A percentile compares a stretch with the other conserved stretches of the same genome.
Evolutionary conservation across 1,140 invertebrate species (phyloP).

Genomic region (Batillaria attramentaria): DNA sequence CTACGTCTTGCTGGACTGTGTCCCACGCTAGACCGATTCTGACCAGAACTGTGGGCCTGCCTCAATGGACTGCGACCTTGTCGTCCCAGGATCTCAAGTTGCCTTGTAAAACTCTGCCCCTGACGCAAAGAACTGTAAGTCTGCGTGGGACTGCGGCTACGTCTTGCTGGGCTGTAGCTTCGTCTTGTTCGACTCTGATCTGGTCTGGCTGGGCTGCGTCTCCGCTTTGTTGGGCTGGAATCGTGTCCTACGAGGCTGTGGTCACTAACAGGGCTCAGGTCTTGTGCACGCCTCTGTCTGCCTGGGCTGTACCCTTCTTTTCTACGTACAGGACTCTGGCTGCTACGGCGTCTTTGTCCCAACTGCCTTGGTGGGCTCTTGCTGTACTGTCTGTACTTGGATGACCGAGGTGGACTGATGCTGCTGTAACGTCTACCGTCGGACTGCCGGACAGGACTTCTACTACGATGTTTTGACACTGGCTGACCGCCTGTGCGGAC

Average conservation of each 20-base stretch:
- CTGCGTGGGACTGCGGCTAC: background rate
- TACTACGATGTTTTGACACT: background rate
- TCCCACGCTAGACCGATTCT: background rate
- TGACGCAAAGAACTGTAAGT: too few species aligned
- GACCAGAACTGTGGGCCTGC: background rate
- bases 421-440: constrained; percentile 4
- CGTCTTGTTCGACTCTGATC: background rate
- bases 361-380: background rate
- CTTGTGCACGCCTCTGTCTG: constrained; percentile 8
- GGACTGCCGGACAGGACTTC: constrained; percentile 6
- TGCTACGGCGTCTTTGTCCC: background rate
- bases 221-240: background rate
- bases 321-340: background rate
- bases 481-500: background rate
- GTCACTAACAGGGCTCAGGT: background rate
- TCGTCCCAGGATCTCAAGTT: background rate
- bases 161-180: background rate
- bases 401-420: background rate
- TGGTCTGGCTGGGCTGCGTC: constrained; percentile 6
- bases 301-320: background rate
- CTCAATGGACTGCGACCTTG: background rate
- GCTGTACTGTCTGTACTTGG: background rate
- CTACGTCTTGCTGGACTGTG: background rate
- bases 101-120: background rate
- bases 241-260: background rate